These are phyloP conservation scores for Tinea semifulvella DNA, from an alignment of 2,888 invertebrate genomes.

Conservation along the genomic window DNA sequence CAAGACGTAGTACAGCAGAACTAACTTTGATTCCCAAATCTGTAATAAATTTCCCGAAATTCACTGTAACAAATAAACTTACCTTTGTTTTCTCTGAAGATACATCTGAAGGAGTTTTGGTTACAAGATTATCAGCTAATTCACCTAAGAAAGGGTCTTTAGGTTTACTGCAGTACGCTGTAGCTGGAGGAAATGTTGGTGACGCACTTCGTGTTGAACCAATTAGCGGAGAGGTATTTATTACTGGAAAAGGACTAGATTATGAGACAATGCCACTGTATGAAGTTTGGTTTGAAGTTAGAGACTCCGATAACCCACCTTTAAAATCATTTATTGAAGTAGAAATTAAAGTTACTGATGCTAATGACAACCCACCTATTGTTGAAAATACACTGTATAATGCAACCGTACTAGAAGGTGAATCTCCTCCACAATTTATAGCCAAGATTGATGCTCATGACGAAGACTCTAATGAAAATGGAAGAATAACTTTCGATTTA, in stretches of 20 bases:
- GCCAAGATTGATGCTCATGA: slow-evolving; percentile 82
- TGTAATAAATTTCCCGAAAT: slow-evolving; percentile 81
- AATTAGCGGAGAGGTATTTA: slow-evolving; percentile 80
- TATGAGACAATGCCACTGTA: slow-evolving; percentile 85
- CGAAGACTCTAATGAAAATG: slow-evolving; percentile 88
- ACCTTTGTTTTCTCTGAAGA: slow-evolving; percentile 84
- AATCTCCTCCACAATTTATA: slow-evolving; percentile 80
- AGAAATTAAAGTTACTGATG: slow-evolving; percentile 89
- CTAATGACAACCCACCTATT: slow-evolving; percentile 90
- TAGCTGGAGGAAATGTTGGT: slow-evolving; percentile 94
- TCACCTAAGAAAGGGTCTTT: slow-evolving; percentile 81
- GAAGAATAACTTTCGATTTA: slow-evolving; percentile 80
- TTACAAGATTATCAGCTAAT: slow-evolving; percentile 79
- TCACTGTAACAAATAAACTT: slow-evolving; percentile 73
- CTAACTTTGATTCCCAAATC: slow-evolving; percentile 81
- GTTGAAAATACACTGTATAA: slow-evolving; percentile 85
- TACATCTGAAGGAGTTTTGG: slow-evolving; percentile 76
- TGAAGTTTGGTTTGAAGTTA: slow-evolving; percentile 92
- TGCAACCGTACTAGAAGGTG: slow-evolving; percentile 87
- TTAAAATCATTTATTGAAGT: slow-evolving; percentile 82
- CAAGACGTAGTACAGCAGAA: slow-evolving; percentile 77
- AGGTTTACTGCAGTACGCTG: slow-evolving; percentile 78
- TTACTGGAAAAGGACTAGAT: slow-evolving; percentile 83
- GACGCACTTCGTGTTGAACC: slow-evolving; percentile 85
- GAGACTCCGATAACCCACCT: slow-evolving; percentile 84